A percentile compares a stretch with the other conserved stretches of the same genome.
These are phyloP conservation scores for Ptychoptera albimana DNA, from an alignment of 2,888 invertebrate species.

Conservation along the genomic window DNA sequence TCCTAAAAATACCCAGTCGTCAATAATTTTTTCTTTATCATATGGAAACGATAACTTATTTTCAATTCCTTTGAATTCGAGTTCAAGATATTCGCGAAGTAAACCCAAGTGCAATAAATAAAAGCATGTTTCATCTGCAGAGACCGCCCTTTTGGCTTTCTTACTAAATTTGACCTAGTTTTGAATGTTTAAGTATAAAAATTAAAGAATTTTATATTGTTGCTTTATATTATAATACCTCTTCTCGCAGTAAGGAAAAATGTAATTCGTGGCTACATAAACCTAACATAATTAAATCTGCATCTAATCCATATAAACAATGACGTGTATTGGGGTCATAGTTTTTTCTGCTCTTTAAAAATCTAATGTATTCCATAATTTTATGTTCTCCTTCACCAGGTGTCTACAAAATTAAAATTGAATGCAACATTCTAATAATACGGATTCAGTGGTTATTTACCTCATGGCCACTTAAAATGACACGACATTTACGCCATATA, in stretches of 20 bases:
- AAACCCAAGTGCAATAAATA: slow-evolving; percentile 84
- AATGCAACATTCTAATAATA: neutral
- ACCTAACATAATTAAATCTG: slow-evolving; percentile 94
- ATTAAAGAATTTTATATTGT: neutral
- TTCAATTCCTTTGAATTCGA: slow-evolving; percentile 68
- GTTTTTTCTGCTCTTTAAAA: slow-evolving; percentile 62
- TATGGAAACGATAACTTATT: slow-evolving; percentile 50
- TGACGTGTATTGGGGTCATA: slow-evolving; percentile 88
- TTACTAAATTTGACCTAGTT: slow-evolving; percentile 60
- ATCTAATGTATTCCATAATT: slow-evolving; percentile 96
- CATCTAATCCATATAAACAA: slow-evolving; percentile 93
- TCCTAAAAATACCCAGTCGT: slow-evolving; percentile 97
- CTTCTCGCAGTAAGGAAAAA: slow-evolving; percentile 86
- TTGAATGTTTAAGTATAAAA: slow-evolving; percentile 8
- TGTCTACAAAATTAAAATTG: slow-evolving; percentile 36
- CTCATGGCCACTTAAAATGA: slow-evolving; percentile 87
- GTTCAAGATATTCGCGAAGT: slow-evolving; percentile 79
- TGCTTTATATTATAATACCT: slow-evolving; percentile 36
- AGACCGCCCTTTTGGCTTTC: slow-evolving; percentile 45
- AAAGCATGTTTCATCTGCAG: slow-evolving; percentile 83
- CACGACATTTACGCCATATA: slow-evolving; percentile 71
- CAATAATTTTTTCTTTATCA: slow-evolving; percentile 81
- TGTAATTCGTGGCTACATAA: slow-evolving; percentile 91
- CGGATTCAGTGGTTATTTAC: slow-evolving; percentile 33
- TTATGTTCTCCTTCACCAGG: slow-evolving; percentile 98